A percentile compares a stretch with the other conserved stretches of the same genome.
phyloP scores from a whole-genome alignment of 2,797 vertebrate genomes.

The Parotocinclus haroldoi region DNA sequence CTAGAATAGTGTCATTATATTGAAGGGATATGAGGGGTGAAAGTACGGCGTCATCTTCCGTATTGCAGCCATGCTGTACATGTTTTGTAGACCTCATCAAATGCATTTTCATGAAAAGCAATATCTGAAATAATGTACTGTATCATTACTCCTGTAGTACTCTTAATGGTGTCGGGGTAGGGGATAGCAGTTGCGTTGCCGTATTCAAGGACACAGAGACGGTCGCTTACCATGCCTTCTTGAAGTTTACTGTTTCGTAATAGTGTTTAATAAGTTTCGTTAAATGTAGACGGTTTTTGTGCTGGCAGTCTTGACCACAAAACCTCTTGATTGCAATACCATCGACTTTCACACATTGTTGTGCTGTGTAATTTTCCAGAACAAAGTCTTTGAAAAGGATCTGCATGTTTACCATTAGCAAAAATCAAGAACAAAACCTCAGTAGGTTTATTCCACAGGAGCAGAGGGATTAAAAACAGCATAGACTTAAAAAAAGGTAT shows the following conservation, averaged over 20 bases:
- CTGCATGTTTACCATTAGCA: constrained; percentile 36
- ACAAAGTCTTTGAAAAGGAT: too few species aligned
- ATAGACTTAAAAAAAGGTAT: constrained; percentile 77
- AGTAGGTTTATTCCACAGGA: constrained; percentile 66
- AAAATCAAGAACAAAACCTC: constrained; percentile 39
- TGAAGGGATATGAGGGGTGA: constrained; percentile 46
- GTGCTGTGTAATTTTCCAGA: too few species aligned
- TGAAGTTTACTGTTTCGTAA: not conserved
- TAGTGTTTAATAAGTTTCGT: not conserved
- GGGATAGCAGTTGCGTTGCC: constrained; percentile 31
- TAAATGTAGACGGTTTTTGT: not conserved
- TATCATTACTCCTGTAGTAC: constrained; percentile 37
- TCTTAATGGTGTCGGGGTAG: constrained; percentile 38
- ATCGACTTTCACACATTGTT: too few species aligned
- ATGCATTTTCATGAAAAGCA: constrained; percentile 45
- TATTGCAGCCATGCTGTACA: constrained; percentile 23
- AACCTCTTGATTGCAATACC: too few species aligned
- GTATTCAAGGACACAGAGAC: constrained; percentile 38
- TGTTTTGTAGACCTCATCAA: constrained; percentile 35
- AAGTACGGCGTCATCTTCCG: constrained; percentile 26
- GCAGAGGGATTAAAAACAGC: constrained; percentile 64
- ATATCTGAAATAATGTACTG: constrained; percentile 44
- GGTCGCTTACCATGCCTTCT: constrained; percentile 30
- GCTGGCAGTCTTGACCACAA: too few species aligned
- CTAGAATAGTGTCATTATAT: constrained; percentile 43